A percentile compares a stretch with the other conserved stretches of the same genome.
Evolutionary conservation across 1,140 invertebrate genomes (phyloP).

Genomic region (Drosophila biarmipes): DNA sequence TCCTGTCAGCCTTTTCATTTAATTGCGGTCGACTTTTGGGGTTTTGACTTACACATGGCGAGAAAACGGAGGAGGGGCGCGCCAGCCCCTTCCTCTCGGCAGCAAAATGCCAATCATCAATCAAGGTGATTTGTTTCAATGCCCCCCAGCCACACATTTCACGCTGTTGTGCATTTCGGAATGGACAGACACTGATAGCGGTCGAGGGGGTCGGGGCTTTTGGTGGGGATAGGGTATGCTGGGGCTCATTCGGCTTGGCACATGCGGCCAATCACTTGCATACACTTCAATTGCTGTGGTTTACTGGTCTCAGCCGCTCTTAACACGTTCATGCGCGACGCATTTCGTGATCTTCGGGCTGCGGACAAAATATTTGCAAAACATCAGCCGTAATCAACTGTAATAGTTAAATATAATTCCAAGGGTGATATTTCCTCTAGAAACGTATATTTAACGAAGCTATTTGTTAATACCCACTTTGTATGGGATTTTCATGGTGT

Average conservation of each 20-base stretch:
- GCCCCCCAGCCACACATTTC: slow-evolving; percentile 76
- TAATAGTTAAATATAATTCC: no score
- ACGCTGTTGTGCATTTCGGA: slow-evolving; percentile 76
- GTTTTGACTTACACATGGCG: slow-evolving; percentile 56
- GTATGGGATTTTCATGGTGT: no score
- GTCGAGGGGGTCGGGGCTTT: slow-evolving; percentile 4
- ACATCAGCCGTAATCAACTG: no score
- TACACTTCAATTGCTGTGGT: slow-evolving; percentile 74
- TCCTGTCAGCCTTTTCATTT: slow-evolving; percentile 68
- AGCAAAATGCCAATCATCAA: slow-evolving; percentile 82
- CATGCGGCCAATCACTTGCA: slow-evolving; percentile 80
- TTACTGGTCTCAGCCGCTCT: slow-evolving; percentile 1
- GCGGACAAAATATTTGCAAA: not conserved
- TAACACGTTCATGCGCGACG: not conserved
- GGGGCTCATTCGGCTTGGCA: slow-evolving; percentile 64
- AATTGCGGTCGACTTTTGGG: slow-evolving; percentile 82
- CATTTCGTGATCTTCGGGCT: not conserved
- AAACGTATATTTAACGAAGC: no score
- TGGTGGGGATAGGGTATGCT: slow-evolving; percentile 9
- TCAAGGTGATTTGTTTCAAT: slow-evolving; percentile 83
- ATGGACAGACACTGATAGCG: slow-evolving; percentile 65
- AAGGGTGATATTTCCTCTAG: no score
- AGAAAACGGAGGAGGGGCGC: slow-evolving; percentile 12
- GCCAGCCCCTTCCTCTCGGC: slow-evolving; percentile 38
- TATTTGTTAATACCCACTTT: no score